Percentiles rank a stretch among this genome's conserved stretches.
phyloP scores from a whole-genome alignment of 2,113 vertebrate species.

The Sisor rabdophorus region DNA sequence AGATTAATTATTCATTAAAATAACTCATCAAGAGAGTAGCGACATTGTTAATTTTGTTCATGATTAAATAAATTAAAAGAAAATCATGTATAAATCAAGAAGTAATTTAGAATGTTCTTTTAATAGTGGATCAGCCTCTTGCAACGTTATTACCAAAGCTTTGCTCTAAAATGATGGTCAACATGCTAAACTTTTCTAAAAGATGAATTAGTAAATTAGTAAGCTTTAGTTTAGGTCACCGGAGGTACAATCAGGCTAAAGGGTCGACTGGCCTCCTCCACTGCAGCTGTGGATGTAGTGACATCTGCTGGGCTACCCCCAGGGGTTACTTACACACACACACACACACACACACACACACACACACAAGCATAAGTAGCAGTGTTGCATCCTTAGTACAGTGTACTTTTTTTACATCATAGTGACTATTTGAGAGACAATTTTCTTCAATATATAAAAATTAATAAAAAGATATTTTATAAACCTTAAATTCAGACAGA shows the following conservation, averaged over 20 bases:
- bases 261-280: constrained; percentile 54
- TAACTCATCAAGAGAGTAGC: constrained; percentile 10
- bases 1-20: constrained; percentile 27
- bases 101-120: not conserved
- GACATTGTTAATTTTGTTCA: constrained; percentile 6
- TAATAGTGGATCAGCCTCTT: not conserved
- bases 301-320: constrained; percentile 70
- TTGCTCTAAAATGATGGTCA: not conserved
- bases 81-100: not conserved
- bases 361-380: not conserved
- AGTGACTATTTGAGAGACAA: not conserved
- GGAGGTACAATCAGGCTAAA: constrained; percentile 45
- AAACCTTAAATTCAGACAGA: not conserved
- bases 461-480: not conserved
- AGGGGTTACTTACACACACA: not conserved
- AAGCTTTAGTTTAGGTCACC: not conserved
- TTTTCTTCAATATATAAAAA: not conserved
- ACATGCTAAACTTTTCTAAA: constrained; percentile 1
- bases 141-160: not conserved
- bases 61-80: not conserved
- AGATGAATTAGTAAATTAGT: not conserved
- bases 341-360: not conserved
- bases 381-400: not conserved
- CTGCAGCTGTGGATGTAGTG: constrained; percentile 65
- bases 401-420: not conserved